phyloP scores from a whole-genome alignment of 92 coral and sea anemone species.

The Phenganax stokvisi region DNA sequence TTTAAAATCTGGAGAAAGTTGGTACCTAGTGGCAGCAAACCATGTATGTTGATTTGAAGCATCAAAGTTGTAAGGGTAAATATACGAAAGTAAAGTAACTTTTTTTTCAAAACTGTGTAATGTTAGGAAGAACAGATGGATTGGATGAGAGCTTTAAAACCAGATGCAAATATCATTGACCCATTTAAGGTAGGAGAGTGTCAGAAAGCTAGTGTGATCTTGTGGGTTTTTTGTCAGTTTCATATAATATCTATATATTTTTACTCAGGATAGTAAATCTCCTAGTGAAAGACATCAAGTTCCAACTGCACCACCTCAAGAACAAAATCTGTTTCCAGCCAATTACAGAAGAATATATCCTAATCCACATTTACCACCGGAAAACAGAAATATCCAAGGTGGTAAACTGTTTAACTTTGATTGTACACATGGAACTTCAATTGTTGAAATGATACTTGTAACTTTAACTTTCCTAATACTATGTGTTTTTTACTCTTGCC shows the following conservation, averaged over 20 bases:
- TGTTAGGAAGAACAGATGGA: slow-evolving; percentile 36
- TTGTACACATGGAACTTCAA: too few relatives aligned
- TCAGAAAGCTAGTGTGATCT: not conserved
- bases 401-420: too few relatives aligned
- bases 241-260: not conserved
- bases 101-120: not conserved
- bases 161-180: slow-evolving; percentile 31
- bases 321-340: slow-evolving; percentile 5
- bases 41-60: slow-evolving; percentile 46
- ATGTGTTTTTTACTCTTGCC: too few relatives aligned
- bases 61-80: not conserved
- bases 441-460: too few relatives aligned
- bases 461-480: too few relatives aligned
- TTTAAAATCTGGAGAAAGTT: slow-evolving; percentile 70
- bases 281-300: not conserved
- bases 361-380: not conserved
- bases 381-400: not conserved
- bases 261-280: not conserved
- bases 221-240: not conserved
- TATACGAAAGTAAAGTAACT: not conserved
- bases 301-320: slow-evolving; percentile 17
- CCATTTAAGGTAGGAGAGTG: slow-evolving; percentile 12
- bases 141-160: slow-evolving; percentile 34
- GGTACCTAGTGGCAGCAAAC: slow-evolving; percentile 75
- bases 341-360: slow-evolving; percentile 8